Evolutionary conservation across 2,888 invertebrate species (phyloP), one percentile per base, ranked within the genome.

Genomic region (Epirrhoe tristata): DNA sequence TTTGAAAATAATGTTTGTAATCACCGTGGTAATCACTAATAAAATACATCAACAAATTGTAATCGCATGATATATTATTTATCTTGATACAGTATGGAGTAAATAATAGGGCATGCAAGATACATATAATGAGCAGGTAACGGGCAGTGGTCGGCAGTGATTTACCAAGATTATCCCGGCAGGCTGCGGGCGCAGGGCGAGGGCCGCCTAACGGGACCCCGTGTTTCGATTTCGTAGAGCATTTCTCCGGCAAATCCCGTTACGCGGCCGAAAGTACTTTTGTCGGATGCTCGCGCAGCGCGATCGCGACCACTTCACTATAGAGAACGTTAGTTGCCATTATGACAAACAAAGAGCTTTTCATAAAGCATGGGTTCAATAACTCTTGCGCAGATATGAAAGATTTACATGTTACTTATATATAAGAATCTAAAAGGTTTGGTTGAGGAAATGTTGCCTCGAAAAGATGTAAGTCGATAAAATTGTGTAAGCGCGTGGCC

Each of bases 181-280:
- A 52, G 63, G 67, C 69, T 57, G 59, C 70, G 59, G 65, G 70
- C 71, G 17, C 63, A 69, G 67, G 56, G 63, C 68, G 87, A 91
- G 91, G 89, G 90, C 90, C 90, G 83, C 71, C 80, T 92, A 92
- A 93, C 93, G 93, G 93, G 87, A 90, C 86, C 80, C 83, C 90
- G 85, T 93, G 93, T 93, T 94, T 94, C 94, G 93, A 90, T 94
- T 94, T 94, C 93, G 91, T 93, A 93, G 93, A 92, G 90, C 93
- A 93, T 94, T 94, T 93, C 94, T 93, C 93, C 88, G 85, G 77
- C 74, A 73, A 70, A 84, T 93, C 88, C 94, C 94, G 94, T 93
- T 94, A 94, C 84, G 83, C 86, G 90, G 82, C 88, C 90, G 92
- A 93, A 93, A 93, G 92, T 90, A 93, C 91, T 92, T 90, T 91